phyloP scores from a whole-genome alignment of 2,797 vertebrate genomes.

The Sphenodon punctatus region DNA sequence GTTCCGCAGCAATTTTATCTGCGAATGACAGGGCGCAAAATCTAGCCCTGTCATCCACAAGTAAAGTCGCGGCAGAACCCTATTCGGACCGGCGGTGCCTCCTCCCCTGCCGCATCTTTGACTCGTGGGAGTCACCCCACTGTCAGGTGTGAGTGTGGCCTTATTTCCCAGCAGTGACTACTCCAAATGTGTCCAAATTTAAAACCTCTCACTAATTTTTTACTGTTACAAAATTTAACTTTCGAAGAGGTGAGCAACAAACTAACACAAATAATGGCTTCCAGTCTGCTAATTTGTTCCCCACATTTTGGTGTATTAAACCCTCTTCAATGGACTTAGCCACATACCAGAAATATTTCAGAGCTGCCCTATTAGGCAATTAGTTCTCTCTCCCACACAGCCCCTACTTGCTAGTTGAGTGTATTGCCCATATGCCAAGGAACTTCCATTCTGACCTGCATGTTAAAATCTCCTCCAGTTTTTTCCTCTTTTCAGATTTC shows the following conservation, averaged over 20 bases:
- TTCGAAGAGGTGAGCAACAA: background rate
- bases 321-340: background rate
- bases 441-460: background rate
- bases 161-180: background rate
- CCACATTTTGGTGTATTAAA: background rate
- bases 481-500: background rate
- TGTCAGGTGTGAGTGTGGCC: no score
- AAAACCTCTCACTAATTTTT: background rate
- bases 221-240: rapidly evolving
- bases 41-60: no score
- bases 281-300: rapidly evolving
- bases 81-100: no score
- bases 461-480: background rate
- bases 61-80: no score
- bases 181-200: rapidly evolving
- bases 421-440: background rate
- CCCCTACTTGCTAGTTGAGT: background rate
- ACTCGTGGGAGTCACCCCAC: no score
- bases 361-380: rapidly evolving
- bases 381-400: background rate
- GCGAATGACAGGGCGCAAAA: no score
- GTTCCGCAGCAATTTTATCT: no score
- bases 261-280: background rate
- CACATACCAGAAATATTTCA: background rate
- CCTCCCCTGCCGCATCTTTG: no score